These are phyloP conservation scores for Oryctolagus cuniculus DNA, from an alignment of 2,113 vertebrate genomes.

Conservation along the genomic window mOryCun1.1 NC_091447.1:44920501-44921000, in stretches of 20 bases:
- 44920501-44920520: neutral
- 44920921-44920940: slow-evolving; percentile 1
- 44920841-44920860: neutral
- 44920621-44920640: neutral
- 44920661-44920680: slow-evolving; percentile 6
- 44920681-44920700: slow-evolving; percentile 10
- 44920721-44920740: neutral
- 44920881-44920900: neutral
- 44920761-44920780: neutral
- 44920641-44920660: neutral
- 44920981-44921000: too few species aligned
- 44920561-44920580: slow-evolving; percentile 37
- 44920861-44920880: neutral
- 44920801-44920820: neutral
- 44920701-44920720: neutral
- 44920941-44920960: slow-evolving; percentile 26
- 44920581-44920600: slow-evolving; percentile 20
- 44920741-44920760: neutral
- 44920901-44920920: neutral
- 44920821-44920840: neutral
- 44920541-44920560: slow-evolving; percentile 20
- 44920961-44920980: neutral
- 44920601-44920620: neutral
- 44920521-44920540: slow-evolving; percentile 60
- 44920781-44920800: neutral